Base-by-base conservation (phyloP, 2,888 invertebrate genomes). In the Limnephilus marmoratus region DNA sequence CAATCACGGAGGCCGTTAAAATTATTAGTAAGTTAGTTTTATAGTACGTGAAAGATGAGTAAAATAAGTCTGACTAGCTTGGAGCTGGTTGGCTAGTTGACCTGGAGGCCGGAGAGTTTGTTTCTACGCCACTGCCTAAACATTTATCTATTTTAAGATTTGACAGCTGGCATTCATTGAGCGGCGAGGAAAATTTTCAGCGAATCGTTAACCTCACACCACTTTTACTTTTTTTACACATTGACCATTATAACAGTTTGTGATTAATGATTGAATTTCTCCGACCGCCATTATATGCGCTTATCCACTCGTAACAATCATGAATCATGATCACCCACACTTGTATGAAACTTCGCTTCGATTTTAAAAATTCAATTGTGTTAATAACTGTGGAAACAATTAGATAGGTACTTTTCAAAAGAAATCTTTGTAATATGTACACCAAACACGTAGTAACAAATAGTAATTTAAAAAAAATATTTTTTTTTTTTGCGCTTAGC, bases 241-340 rank as follows among this genome's bases (percentile, higher is more conserved):
- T 68, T 68, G 68, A 68, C 24, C 68, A 68, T 11, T 68, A 68
- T 68, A 68, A 68, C 68, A 11, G 9, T 34, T 82, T 34, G 31
- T 82, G 34, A 82, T 82, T 34, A 34, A 82, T 82, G 82, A 15
- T 34, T 34, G 82, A 82, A 82, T 82, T 82, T 82, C 82, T 82
- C 82, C 82, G 34, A 34, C 31, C 31, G 81, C 31, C 34, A 82
- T 82, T 82, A 82, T 82, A 34, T 3, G 82, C 31, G 82, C 34
- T 82, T 34, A 82, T 29, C 34, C 82, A 82, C 15, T 82, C 18
- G 82, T 34, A 82, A 82, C 82, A 82, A 29, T 34, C 82, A 82
- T 82, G 34, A 82, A 29, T 34, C 31, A 82, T 82, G 34, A 31
- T 82, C 34, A 82, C 18, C 82, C 82, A 15, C 31, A 29, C 3